A percentile compares a stretch with the other conserved stretches of the same genome.
Evolutionary conservation across 2,113 vertebrate genomes (phyloP).

Genomic region (Gadus chalcogrammus): DNA sequence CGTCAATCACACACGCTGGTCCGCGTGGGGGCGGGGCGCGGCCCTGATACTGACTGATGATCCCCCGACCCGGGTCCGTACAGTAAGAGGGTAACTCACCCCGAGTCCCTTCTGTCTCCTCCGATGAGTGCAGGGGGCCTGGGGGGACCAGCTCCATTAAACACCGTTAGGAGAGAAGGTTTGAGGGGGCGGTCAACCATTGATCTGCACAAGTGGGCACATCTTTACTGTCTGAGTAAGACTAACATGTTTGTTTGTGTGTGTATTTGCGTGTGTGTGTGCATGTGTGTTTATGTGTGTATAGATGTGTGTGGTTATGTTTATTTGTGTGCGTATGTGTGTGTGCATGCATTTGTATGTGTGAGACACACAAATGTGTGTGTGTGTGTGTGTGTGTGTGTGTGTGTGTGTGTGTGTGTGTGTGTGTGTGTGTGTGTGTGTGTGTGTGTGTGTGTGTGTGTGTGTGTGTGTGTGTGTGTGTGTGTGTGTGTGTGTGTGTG

Average conservation of each 20-base stretch:
- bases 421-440: too few species aligned
- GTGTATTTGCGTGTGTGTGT: conserved; percentile 1
- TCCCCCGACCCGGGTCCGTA: neutral
- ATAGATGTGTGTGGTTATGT: too few species aligned
- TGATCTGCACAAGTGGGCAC: conserved; percentile 41
- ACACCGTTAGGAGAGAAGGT: conserved; percentile 52
- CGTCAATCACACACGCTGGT: conserved; percentile 43
- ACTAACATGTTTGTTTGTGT: neutral
- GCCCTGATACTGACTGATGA: too few species aligned
- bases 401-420: too few species aligned
- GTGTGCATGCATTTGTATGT: too few species aligned
- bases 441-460: too few species aligned
- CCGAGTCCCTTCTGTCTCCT: neutral
- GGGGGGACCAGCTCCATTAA: conserved; percentile 52
- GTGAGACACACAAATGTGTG: too few species aligned
- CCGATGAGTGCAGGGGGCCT: neutral
- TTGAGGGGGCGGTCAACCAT: conserved; percentile 38
- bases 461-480: neutral
- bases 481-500: conserved; percentile 8
- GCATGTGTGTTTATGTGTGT: neutral
- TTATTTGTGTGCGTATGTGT: too few species aligned
- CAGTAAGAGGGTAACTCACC: neutral
- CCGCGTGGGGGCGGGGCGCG: conserved; percentile 26
- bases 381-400: neutral
- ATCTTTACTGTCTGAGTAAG: conserved; percentile 27